Conservation (phyloP, 2,888 invertebrate species). For the Cybosia mesomella region DNA sequence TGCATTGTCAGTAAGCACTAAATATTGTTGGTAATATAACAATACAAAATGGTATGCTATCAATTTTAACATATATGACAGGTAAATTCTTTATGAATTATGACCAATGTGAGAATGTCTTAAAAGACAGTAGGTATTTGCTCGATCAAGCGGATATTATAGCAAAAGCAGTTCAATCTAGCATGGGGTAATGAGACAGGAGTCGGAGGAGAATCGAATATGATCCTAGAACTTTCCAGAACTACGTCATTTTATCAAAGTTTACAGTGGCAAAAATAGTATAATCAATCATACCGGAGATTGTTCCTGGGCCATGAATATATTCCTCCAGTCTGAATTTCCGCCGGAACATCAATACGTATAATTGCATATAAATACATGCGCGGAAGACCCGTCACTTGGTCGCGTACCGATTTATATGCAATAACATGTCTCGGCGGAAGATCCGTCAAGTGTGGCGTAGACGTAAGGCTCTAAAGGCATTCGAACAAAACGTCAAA, state of each 20-base stretch:
- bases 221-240: background rate
- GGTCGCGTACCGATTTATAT: too few species aligned
- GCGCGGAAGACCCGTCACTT: too few species aligned
- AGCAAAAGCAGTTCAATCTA: background rate
- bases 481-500: background rate
- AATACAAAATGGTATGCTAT: background rate
- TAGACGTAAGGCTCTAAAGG: background rate
- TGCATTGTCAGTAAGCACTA: slow-evolving; percentile 7
- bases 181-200: background rate
- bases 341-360: too few species aligned
- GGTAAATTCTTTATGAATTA: background rate
- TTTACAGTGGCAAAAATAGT: too few species aligned
- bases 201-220: background rate
- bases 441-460: too few species aligned
- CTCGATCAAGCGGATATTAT: background rate
- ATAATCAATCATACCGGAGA: too few species aligned
- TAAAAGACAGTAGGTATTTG: background rate
- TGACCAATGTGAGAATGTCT: background rate
- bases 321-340: background rate
- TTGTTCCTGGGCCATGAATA: too few species aligned
- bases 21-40: background rate
- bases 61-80: slow-evolving; percentile 13
- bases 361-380: too few species aligned
- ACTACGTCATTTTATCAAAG: too few species aligned
- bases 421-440: too few species aligned